phyloP scores from a whole-genome alignment of 2,888 invertebrate species.

The Rhyacophila evoluta region DNA sequence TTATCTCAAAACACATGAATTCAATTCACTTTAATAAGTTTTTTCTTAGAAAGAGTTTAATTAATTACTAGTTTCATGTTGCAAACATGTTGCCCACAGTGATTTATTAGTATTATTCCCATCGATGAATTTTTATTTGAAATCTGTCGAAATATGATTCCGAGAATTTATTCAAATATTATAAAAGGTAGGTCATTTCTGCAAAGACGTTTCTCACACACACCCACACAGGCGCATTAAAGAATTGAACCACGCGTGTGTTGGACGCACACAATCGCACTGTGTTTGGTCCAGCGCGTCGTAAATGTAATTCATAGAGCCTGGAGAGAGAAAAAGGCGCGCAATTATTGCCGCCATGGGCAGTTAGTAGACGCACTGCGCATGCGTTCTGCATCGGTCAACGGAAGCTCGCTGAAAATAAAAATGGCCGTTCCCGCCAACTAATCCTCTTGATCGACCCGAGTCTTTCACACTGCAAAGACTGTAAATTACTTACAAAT shows the following conservation, averaged over 20 bases:
- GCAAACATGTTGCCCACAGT: no score
- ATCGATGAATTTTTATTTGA: no score
- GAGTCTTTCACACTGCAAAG: neutral
- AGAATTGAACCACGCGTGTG: constrained; percentile 17
- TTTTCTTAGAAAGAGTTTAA: no score
- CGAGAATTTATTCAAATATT: no score
- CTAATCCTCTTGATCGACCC: neutral
- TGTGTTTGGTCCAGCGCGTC: constrained; percentile 2
- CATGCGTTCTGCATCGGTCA: neutral
- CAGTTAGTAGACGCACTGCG: constrained; percentile 16
- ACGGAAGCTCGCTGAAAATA: constrained; percentile 17
- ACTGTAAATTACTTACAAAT: no score
- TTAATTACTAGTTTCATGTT: no score
- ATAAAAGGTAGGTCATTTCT: neutral
- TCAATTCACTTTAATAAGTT: no score
- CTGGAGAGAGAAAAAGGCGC: constrained; percentile 15
- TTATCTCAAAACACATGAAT: no score
- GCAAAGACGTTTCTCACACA: neutral
- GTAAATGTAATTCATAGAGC: constrained; percentile 26
- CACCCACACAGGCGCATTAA: neutral
- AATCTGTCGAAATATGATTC: no score
- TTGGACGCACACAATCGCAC: neutral
- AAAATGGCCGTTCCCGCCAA: constrained; percentile 22
- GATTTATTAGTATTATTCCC: no score
- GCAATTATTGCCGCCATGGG: constrained; percentile 30